phyloP scores from a whole-genome alignment of 1,140 invertebrate species.

The Drosophila parabipectinata region DNA sequence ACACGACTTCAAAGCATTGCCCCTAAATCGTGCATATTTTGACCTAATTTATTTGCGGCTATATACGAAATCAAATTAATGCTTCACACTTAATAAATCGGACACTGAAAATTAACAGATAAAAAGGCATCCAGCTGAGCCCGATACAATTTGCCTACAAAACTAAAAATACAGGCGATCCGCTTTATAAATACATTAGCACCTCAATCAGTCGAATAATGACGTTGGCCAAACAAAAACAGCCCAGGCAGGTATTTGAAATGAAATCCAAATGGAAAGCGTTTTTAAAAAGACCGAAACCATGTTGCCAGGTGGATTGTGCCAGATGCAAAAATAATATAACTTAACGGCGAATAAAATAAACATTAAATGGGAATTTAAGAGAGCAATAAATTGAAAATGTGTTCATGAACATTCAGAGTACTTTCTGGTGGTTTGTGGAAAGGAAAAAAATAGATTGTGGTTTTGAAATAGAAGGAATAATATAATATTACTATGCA shows the following conservation, averaged over 20 bases:
- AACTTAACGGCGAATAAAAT: conserved; percentile 51
- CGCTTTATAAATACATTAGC: conserved; percentile 83
- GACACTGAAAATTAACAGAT: conserved; percentile 78
- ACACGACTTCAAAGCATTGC: conserved; percentile 63
- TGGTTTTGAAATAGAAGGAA: neutral
- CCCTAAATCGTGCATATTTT: conserved; percentile 50
- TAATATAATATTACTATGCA: too few relatives aligned
- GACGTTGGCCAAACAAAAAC: conserved; percentile 43
- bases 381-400: neutral
- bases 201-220: conserved; percentile 66
- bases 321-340: conserved; percentile 28
- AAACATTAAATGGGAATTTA: conserved; percentile 43
- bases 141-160: conserved; percentile 16
- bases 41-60: conserved; percentile 69
- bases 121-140: conserved; percentile 52
- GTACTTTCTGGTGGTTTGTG: neutral
- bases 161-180: conserved; percentile 72
- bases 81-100: conserved; percentile 80
- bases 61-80: conserved; percentile 73
- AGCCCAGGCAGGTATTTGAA: conserved; percentile 5
- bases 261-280: conserved; percentile 19
- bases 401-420: neutral
- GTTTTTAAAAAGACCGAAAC: conserved; percentile 7
- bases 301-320: conserved; percentile 26
- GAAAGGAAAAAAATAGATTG: neutral